Percentiles rank a stretch among this genome's conserved stretches.
phyloP scores from a whole-genome alignment of 2,113 vertebrate species.

The Macroglossus sobrinus region DNA sequence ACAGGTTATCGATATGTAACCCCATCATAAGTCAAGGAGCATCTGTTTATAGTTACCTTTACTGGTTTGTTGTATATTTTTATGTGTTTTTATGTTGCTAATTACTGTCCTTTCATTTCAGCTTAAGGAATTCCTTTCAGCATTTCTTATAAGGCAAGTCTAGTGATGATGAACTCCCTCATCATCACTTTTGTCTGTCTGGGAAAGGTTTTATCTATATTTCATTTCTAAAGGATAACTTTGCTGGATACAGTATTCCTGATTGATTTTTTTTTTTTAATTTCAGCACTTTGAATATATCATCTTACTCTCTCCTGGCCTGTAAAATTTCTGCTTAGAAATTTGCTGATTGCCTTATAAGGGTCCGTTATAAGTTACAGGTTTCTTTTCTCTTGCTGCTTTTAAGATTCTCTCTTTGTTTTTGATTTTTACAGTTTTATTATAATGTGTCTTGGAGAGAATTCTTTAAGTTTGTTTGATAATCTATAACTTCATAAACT shows the following conservation, averaged over 20 bases:
- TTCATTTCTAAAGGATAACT: background rate
- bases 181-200: background rate
- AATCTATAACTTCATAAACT: background rate
- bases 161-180: background rate
- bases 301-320: background rate
- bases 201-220: background rate
- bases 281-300: background rate
- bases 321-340: constrained; percentile 1
- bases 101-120: background rate
- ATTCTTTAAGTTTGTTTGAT: background rate
- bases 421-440: background rate
- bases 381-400: background rate
- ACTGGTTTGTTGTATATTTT: background rate
- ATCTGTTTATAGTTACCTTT: background rate
- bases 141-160: background rate
- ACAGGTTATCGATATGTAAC: background rate
- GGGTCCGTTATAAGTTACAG: background rate
- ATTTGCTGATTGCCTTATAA: background rate
- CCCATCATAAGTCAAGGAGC: background rate
- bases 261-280: background rate
- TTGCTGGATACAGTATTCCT: background rate
- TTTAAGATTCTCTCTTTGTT: background rate
- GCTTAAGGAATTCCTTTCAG: background rate
- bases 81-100: background rate
- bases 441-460: background rate